A percentile compares a stretch with the other conserved stretches of the same genome.
Evolutionary conservation across 2,113 vertebrate genomes (phyloP).

Genomic region (Phrynocephalus versicolor): DNA sequence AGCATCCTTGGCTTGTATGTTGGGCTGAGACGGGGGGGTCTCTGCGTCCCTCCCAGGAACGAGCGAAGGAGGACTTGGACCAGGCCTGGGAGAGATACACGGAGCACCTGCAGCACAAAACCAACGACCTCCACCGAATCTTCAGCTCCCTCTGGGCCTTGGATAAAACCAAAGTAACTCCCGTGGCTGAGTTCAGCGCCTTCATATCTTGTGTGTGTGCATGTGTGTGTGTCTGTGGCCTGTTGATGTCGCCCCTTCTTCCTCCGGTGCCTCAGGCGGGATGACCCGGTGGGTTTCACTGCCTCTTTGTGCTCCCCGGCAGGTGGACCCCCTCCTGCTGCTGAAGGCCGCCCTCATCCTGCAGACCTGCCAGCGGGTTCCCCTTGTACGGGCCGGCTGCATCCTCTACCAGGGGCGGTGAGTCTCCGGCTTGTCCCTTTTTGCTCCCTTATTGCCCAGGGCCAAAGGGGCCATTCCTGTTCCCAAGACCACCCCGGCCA

Average conservation of each 20-base stretch:
- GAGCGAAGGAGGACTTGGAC: conserved; percentile 72
- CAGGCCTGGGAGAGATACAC: conserved; percentile 83
- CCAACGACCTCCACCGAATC: conserved; percentile 82
- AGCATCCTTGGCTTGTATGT: no score
- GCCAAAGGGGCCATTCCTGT: neutral
- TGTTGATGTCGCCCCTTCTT: no score
- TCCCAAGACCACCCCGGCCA: neutral
- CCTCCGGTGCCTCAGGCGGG: no score
- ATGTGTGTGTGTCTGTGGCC: no score
- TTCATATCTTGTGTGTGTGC: no score
- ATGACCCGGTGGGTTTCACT: neutral
- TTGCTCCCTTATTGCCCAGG: no score
- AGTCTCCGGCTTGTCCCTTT: conserved; percentile 14
- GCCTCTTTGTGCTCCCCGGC: neutral
- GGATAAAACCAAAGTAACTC: conserved; percentile 83
- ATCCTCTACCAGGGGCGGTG: conserved; percentile 88
- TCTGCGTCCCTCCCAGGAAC: conserved; percentile 56
- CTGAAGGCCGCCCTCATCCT: conserved; percentile 94
- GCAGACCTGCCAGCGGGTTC: conserved; percentile 90
- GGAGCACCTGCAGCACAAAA: conserved; percentile 78
- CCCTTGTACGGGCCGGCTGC: conserved; percentile 86
- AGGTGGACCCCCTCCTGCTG: conserved; percentile 93
- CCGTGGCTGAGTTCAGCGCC: neutral
- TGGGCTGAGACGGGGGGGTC: accelerated
- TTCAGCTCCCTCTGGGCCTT: conserved; percentile 88